Conservation (phyloP, 64 coral and sea anemone species). For the Stylophora pistillata region DNA sequence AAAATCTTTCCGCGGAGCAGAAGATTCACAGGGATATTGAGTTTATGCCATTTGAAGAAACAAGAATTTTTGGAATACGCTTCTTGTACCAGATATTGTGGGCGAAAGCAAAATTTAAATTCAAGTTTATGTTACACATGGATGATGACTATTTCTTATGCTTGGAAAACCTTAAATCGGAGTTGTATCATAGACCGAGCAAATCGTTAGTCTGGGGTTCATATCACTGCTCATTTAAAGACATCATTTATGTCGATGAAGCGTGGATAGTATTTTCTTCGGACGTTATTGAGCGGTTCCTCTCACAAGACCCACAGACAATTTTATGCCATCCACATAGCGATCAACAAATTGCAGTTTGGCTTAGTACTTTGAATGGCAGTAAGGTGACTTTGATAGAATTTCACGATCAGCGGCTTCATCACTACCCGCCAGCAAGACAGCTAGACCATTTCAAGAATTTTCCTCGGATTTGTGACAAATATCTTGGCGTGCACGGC, state of each 20-base stretch:
- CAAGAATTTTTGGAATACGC: constrained; percentile 10
- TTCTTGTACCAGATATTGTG: constrained; percentile 52
- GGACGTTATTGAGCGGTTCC: constrained; percentile 48
- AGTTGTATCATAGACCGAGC: constrained; percentile 33
- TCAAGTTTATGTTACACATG: constrained; percentile 31
- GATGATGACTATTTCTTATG: constrained; percentile 73
- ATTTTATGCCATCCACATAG: constrained; percentile 58
- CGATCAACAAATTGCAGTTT: constrained; percentile 59
- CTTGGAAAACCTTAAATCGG: constrained; percentile 34
- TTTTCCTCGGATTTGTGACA: constrained; percentile 1
- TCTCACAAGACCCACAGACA: constrained; percentile 9
- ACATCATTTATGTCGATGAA: constrained; percentile 56
- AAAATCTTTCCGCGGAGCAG: not conserved
- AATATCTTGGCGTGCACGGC: constrained; percentile 43
- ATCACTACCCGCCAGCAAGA: constrained; percentile 25
- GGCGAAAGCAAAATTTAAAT: constrained; percentile 43
- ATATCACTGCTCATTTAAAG: constrained; percentile 6
- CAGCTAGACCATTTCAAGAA: not conserved
- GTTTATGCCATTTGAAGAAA: not conserved
- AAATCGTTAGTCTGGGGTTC: constrained; percentile 31
- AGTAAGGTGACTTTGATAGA: not conserved
- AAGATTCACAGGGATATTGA: not conserved
- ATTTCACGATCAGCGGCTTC: constrained; percentile 37
- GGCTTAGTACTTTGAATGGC: constrained; percentile 19
- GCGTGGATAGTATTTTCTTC: constrained; percentile 52